phyloP scores from a whole-genome alignment of 2,797 vertebrate species.

The Mus spretus region DNA sequence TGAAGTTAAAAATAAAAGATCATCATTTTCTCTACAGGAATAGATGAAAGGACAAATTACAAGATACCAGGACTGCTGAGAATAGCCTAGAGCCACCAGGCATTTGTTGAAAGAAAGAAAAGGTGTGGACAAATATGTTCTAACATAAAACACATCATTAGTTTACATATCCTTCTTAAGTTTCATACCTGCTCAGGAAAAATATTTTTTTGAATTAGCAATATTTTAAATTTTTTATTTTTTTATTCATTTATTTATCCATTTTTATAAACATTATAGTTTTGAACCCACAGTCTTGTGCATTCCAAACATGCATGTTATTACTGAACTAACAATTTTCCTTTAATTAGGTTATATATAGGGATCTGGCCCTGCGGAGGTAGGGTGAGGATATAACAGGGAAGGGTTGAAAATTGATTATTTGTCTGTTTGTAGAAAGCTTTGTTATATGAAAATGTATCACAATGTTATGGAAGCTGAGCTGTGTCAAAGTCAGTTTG shows the following conservation, averaged over 20 bases:
- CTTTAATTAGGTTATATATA: slow-evolving; percentile 28
- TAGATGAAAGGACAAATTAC: slow-evolving; percentile 64
- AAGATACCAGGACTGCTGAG: slow-evolving; percentile 43
- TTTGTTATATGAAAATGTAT: not conserved
- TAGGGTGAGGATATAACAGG: not conserved
- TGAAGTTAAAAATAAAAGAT: slow-evolving; percentile 74
- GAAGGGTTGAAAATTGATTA: not conserved
- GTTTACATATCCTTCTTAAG: slow-evolving; percentile 11
- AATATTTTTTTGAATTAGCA: not conserved
- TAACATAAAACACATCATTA: not conserved
- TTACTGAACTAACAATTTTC: not conserved
- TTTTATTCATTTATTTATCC: not conserved
- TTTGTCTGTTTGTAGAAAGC: not conserved
- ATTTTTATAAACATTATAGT: not conserved
- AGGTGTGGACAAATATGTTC: not conserved
- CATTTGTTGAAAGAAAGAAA: slow-evolving; percentile 5
- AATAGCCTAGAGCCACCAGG: slow-evolving; percentile 12
- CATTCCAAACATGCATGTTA: not conserved
- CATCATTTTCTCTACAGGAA: slow-evolving; percentile 64
- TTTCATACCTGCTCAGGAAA: not conserved
- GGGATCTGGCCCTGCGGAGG: not conserved
- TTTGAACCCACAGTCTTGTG: not conserved
- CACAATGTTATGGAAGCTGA: not conserved
- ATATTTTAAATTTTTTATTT: not conserved
- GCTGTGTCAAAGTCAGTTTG: not conserved